These are phyloP conservation scores for Tinea semifulvella DNA, from an alignment of 2,888 invertebrate genomes.

Conservation along the genomic window DNA sequence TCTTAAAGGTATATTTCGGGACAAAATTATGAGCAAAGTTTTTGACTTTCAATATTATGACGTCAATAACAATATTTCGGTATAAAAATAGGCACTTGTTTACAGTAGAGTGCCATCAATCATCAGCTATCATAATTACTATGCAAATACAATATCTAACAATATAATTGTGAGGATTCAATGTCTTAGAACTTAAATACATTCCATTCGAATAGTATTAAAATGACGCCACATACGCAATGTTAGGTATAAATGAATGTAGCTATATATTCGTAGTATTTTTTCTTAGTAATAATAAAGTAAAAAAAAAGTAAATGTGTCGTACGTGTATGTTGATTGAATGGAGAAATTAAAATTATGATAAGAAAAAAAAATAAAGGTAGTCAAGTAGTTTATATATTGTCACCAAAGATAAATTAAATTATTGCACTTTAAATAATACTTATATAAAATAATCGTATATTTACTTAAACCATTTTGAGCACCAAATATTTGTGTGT, in stretches of 20 bases:
- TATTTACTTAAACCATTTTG: neutral
- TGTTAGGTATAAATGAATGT: conserved; percentile 1
- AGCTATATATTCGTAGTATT: conserved; percentile 3
- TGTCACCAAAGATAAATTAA: neutral
- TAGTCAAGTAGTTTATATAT: neutral
- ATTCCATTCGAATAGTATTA: neutral
- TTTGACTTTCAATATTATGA: conserved; percentile 4
- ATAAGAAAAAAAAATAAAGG: neutral
- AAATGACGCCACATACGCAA: conserved; percentile 9
- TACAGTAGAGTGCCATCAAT: conserved; percentile 7
- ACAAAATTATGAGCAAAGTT: too few species aligned
- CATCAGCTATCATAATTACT: conserved; percentile 2
- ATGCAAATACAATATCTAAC: too few species aligned
- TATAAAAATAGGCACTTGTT: neutral
- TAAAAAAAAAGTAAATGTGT: neutral
- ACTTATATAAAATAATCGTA: neutral
- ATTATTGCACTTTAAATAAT: conserved; percentile 4
- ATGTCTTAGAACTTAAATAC: too few species aligned
- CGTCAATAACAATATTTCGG: conserved; percentile 9
- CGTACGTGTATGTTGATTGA: neutral
- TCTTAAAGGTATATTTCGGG: too few species aligned
- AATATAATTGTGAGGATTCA: too few species aligned
- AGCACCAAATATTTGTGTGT: conserved; percentile 7
- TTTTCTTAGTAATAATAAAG: conserved; percentile 1
- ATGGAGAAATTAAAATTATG: neutral